Evolutionary conservation across 1,140 invertebrate species (phyloP).

Genomic region (Zophobas morio): DNA sequence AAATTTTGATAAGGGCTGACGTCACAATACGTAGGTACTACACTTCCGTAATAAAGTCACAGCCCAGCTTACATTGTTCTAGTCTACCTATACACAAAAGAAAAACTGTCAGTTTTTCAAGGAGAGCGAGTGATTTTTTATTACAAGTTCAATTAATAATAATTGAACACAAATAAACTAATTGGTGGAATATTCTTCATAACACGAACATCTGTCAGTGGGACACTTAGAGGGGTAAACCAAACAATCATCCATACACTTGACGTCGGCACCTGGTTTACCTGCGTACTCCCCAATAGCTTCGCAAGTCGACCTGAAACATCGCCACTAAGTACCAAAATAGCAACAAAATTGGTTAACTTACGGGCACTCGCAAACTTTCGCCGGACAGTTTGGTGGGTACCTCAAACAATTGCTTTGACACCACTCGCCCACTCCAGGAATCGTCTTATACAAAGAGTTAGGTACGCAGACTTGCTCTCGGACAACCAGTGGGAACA

Average conservation of each 20-base stretch:
- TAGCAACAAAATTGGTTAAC: constrained; percentile 65
- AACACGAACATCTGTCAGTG: constrained; percentile 80
- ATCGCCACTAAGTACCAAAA: not conserved
- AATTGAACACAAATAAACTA: constrained; percentile 17
- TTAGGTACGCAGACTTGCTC: constrained; percentile 83
- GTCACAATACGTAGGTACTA: not conserved
- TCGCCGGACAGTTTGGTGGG: constrained; percentile 85
- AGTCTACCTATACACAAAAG: constrained; percentile 8
- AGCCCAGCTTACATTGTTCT: constrained; percentile 1
- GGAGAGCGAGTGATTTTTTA: constrained; percentile 22
- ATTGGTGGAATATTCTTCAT: constrained; percentile 64
- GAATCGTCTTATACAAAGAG: constrained; percentile 73
- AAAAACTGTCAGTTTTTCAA: constrained; percentile 10
- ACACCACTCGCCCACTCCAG: constrained; percentile 86
- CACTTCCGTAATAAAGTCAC: constrained; percentile 1
- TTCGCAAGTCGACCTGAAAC: constrained; percentile 81
- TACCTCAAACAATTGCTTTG: constrained; percentile 87
- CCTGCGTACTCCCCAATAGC: constrained; percentile 83
- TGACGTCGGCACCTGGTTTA: constrained; percentile 81
- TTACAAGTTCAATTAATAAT: constrained; percentile 8
- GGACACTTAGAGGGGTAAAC: constrained; percentile 81
- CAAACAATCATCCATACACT: constrained; percentile 87
- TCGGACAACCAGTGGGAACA: constrained; percentile 80
- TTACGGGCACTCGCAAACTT: constrained; percentile 86
- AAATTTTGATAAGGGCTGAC: not conserved